Base-by-base conservation (phyloP, 1,140 invertebrate species). In the Manduca sexta region DNA sequence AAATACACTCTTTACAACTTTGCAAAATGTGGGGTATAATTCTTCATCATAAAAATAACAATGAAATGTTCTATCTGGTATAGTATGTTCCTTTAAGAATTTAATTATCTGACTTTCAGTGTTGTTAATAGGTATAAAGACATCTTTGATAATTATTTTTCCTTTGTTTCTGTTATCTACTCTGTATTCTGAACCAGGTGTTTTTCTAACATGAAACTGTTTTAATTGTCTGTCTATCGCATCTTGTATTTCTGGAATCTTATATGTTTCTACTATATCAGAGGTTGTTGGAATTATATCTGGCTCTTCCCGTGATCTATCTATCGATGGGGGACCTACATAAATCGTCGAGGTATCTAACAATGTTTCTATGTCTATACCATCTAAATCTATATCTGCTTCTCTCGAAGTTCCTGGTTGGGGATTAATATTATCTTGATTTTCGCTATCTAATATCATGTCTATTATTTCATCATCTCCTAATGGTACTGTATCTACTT, bases 81-180 rank as follows among this genome's bases (percentile, higher is more conserved):
- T 39, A 4, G 57, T 44, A 45, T 48, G 56, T 43, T 65, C 45
- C 40, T 55, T 55, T 26, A 65, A 37, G 41, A 65, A 59, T 34
- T 49, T 33, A 12, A 46, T 48, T 8, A 62, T 53, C 38, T 50
- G 8, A 3, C 35, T 7, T 30, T 52, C 42, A 1, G 45, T 44
- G 43, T 44, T 56, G 17, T 52, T 45, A 12, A 51, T 29, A 0
- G 49, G 42, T 3, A 51, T 51, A n/a, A 56, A 53, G 6, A 53
- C 51, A 30, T 44, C 35, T 47, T 50, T 52, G 13, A 51, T 60
- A 29, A 53, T 46, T 26, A 11, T 31, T 44, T 51, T 29, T 43
- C n/a, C n/a, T 42, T 48, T 18, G 54, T 52, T 11, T 14, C 43
- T 54, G 10, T 48, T 45, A 11, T 43, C 31, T 10, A 52, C 30